Evolutionary conservation across 2,888 invertebrate genomes (phyloP).

Genomic region (Abrostola triplasia): DNA sequence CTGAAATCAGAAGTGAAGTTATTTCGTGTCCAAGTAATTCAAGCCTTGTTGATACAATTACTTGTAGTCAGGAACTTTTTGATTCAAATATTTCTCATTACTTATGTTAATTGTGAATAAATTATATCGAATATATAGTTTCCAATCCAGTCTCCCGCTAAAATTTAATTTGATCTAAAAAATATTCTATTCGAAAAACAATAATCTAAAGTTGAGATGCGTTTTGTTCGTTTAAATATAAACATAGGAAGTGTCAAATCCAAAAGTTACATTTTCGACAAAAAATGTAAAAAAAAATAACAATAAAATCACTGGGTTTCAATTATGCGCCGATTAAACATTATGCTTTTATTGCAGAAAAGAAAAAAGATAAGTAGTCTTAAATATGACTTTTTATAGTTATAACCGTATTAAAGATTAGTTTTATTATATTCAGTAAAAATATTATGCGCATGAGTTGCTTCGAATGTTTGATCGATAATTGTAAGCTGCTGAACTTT

Average conservation of each 20-base stretch:
- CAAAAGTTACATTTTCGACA: slow-evolving; percentile 15
- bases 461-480: slow-evolving; percentile 57
- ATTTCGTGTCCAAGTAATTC: slow-evolving; percentile 42
- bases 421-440: slow-evolving; percentile 34
- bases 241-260: slow-evolving; percentile 6
- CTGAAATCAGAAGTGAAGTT: slow-evolving; percentile 64
- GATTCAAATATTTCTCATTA: slow-evolving; percentile 47
- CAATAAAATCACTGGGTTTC: slow-evolving; percentile 32
- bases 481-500: slow-evolving; percentile 42
- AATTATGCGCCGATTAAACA: slow-evolving; percentile 52
- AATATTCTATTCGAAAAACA: not conserved
- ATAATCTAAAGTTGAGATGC: slow-evolving; percentile 6
- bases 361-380: slow-evolving; percentile 21
- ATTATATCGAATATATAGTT: slow-evolving; percentile 37
- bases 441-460: slow-evolving; percentile 41
- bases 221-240: slow-evolving; percentile 16
- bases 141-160: slow-evolving; percentile 48
- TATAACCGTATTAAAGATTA: slow-evolving; percentile 45
- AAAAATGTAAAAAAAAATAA: slow-evolving; percentile 22
- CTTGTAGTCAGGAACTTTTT: slow-evolving; percentile 62
- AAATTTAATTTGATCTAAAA: slow-evolving; percentile 14
- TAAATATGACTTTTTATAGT: slow-evolving; percentile 31
- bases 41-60: slow-evolving; percentile 53
- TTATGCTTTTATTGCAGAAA: slow-evolving; percentile 49
- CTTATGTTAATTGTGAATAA: slow-evolving; percentile 48